Percentiles rank a stretch among this genome's conserved stretches.
phyloP scores from a whole-genome alignment of 2,797 vertebrate species.

The Melanotaenia boesemani region DNA sequence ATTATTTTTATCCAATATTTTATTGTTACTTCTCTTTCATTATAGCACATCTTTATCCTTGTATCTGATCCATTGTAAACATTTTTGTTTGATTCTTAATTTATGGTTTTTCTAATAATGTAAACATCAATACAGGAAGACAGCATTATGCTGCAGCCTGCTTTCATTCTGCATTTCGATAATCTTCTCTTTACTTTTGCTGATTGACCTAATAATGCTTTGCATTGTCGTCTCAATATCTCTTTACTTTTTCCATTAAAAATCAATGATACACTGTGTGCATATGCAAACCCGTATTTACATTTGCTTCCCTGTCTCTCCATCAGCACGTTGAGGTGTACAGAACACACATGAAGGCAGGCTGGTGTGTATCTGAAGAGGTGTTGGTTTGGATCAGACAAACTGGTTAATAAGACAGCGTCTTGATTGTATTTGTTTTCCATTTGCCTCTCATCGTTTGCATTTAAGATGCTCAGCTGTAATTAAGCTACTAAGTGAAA shows the following conservation, averaged over 20 bases:
- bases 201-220: slow-evolving; percentile 48
- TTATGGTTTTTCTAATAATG: background rate
- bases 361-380: slow-evolving; percentile 44
- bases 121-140: background rate
- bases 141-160: background rate
- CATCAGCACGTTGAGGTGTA: slow-evolving; percentile 55
- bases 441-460: slow-evolving; percentile 77
- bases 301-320: slow-evolving; percentile 49
- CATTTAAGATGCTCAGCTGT: slow-evolving; percentile 73
- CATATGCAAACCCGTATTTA: slow-evolving; percentile 75
- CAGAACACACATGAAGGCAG: slow-evolving; percentile 61
- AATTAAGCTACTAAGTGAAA: slow-evolving; percentile 82
- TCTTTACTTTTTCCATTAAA: slow-evolving; percentile 58
- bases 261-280: slow-evolving; percentile 60
- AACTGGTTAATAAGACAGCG: slow-evolving; percentile 78
- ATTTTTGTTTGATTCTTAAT: background rate
- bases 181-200: slow-evolving; percentile 48
- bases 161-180: slow-evolving; percentile 25
- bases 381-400: slow-evolving; percentile 67
- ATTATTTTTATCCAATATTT: background rate
- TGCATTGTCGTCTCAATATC: slow-evolving; percentile 19
- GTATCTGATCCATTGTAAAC: background rate
- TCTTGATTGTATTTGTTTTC: slow-evolving; percentile 83
- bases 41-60: background rate
- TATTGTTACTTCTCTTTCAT: background rate